Percentiles rank a stretch among this genome's conserved stretches.
Evolutionary conservation across 2,113 vertebrate genomes (phyloP).

Genomic region (Dendrocopos noguchii): DNA sequence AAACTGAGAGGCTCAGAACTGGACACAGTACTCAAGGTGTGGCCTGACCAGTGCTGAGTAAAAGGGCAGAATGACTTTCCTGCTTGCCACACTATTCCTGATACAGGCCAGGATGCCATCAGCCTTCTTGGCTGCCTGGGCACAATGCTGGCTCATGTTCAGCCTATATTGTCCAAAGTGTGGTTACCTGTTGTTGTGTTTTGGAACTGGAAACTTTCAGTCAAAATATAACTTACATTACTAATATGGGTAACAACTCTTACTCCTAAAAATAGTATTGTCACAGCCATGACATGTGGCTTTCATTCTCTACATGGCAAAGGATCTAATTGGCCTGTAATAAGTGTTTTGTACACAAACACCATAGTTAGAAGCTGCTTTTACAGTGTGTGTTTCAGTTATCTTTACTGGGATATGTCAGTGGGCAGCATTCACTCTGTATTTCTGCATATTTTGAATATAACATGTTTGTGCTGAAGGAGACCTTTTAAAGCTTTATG

Average conservation of each 20-base stretch:
- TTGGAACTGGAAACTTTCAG: not conserved
- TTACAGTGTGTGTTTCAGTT: not conserved
- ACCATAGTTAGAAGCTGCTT: constrained; percentile 8
- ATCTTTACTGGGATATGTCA: not conserved
- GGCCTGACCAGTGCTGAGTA: too few relatives aligned
- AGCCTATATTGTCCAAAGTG: not conserved
- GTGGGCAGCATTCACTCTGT: not conserved
- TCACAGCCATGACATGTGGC: not conserved
- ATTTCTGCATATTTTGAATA: not conserved
- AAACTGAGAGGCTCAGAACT: too few relatives aligned
- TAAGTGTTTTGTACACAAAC: constrained; percentile 25
- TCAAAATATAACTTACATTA: not conserved
- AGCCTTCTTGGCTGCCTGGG: too few relatives aligned
- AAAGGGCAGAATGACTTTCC: too few relatives aligned
- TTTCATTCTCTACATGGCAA: not conserved
- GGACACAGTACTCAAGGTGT: too few relatives aligned
- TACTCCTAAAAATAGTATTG: not conserved
- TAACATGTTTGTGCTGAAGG: not conserved
- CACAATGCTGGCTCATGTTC: too few relatives aligned
- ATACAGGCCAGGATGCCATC: too few relatives aligned
- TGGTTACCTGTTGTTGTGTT: not conserved
- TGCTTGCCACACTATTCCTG: too few relatives aligned
- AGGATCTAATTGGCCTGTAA: not conserved
- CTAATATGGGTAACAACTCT: not conserved
- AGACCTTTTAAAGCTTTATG: not conserved